A percentile compares a stretch with the other conserved stretches of the same genome.
These are phyloP conservation scores for Lampropteryx suffumata DNA, from an alignment of 2,888 invertebrate species.

Conservation along the genomic window DNA sequence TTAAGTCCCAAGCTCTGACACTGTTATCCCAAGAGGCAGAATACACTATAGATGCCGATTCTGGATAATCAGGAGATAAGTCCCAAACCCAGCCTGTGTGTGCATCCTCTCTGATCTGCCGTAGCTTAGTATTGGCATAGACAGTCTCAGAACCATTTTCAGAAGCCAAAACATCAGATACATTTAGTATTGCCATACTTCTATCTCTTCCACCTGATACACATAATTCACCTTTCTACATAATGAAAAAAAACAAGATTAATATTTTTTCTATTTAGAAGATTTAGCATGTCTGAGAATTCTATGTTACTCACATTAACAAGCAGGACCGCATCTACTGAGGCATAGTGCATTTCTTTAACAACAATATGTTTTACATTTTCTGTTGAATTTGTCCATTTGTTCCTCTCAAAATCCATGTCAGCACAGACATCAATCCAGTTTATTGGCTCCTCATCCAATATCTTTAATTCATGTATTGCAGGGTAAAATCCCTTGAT, in stretches of 20 bases:
- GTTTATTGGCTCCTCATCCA: slow-evolving; percentile 67
- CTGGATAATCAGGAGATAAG: slow-evolving; percentile 68
- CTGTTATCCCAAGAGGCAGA: slow-evolving; percentile 85
- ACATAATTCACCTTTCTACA: slow-evolving; percentile 74
- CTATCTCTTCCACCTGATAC: slow-evolving; percentile 84
- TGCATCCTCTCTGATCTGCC: slow-evolving; percentile 67
- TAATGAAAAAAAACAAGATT: slow-evolving; percentile 1
- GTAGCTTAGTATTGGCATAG: slow-evolving; percentile 54
- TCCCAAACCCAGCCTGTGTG: slow-evolving; percentile 87
- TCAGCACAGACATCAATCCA: slow-evolving; percentile 84
- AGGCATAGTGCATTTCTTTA: slow-evolving; percentile 80
- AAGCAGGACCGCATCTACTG: slow-evolving; percentile 82
- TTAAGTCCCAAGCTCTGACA: slow-evolving; percentile 82
- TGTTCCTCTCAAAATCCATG: slow-evolving; percentile 80
- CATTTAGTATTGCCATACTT: slow-evolving; percentile 78
- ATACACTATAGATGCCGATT: slow-evolving; percentile 71
- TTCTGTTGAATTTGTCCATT: slow-evolving; percentile 78
- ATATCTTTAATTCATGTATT: slow-evolving; percentile 59
- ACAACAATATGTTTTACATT: slow-evolving; percentile 75
- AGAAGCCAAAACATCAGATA: slow-evolving; percentile 57
- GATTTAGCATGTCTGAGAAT: too few species aligned
- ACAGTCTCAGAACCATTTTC: slow-evolving; percentile 47
- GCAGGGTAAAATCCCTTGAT: slow-evolving; percentile 65
- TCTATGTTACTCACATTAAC: slow-evolving; percentile 73
- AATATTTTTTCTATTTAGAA: too few species aligned